Evolutionary conservation across 2,888 invertebrate species (phyloP), one percentile per base, ranked within the genome.

Genomic region (Zele albiditarsus): DNA sequence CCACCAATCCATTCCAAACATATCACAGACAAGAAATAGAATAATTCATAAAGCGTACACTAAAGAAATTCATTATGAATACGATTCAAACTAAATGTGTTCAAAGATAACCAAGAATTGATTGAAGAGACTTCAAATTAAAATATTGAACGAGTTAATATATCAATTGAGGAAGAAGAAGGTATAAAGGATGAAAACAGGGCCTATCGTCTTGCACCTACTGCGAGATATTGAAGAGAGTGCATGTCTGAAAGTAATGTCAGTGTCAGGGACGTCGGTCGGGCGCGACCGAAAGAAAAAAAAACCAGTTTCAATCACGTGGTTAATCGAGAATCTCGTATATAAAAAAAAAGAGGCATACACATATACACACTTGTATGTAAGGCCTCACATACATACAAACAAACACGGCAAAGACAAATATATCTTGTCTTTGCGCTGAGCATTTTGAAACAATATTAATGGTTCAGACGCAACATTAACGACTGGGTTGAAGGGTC

Each of bases 231-330:
- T 53, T n/a, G 23, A 8, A 28, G 28, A 14, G 31, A 62, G 62
- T 28, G 27, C 28, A 62, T 27, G 62, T 31, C 28, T 31, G 46
- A 49, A 49, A 67, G 49, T 53, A 67, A 84, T 87, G 85, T 86
- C 88, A 88, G 83, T 86, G 87, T 88, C 87, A 87, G 80, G 87
- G 84, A 79, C 82, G 79, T 76, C 82, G 80, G 68, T 72, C 77
- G 73, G 81, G 80, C 72, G 66, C 75, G 74, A 75, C 75, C 70
- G 77, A 80, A 27, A 27, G 78, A 82, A 79, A 82, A 80, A 78
- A 42, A 46, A 67, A 82, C 80, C 81, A 80, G 85, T 86, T 84
- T 80, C 79, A 76, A 80, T 83, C 80, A 79, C 80, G 79, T 81
- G 80, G 53, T 53, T 20, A 53, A 80, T 77, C 77, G 78, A 79